Base-by-base conservation (phyloP, 2,888 invertebrate species). In the Clusia tigrina region DNA sequence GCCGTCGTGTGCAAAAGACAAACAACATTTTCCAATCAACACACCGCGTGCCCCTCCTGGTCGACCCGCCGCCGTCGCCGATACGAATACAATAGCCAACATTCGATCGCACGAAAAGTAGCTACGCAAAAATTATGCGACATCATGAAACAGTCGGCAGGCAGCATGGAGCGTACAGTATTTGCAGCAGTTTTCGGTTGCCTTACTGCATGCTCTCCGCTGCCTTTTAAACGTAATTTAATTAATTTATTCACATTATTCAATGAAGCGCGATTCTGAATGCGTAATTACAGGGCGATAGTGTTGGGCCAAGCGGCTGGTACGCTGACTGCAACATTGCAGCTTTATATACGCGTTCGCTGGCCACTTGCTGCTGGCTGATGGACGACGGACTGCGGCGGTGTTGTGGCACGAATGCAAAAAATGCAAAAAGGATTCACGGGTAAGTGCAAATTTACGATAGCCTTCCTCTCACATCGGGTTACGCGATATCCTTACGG, bases 201-300 rank as follows among this genome's bases (percentile, higher is more conserved):
- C 42, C n/a, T 6, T 17, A n/a, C 42, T 42, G 42, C 42, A 3
- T 42, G 3, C n/a, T 15, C 42, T 42, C 42, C 17, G 18, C 37
- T 56, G 2, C 23, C 51, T 68, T 68, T 68, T 72, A 74, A 78
- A 78, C 73, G 79, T 79, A 79, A 78, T 79, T 79, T 78, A 79
- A 79, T 79, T 79, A 79, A 79, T 79, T 79, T 79, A 79, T 79
- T 78, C 79, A 79, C 74, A 74, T 78, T 77, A 78, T 78, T 78
- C 79, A 79, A 77, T 79, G 79, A 75, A 78, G 77, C 71, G 78
- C 79, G 75, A 76, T 78, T 72, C 74, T 77, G 79, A 78, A 78
- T 79, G 78, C 77, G 77, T 77, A 79, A 79, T 79, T 78, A 74
- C 71, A 42, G 42, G 42, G 42, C 42, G 42, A 42, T n/a, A n/a